Base-by-base conservation (phyloP, 2,113 vertebrate genomes). In the Thamnaconus septentrionalis region DNA sequence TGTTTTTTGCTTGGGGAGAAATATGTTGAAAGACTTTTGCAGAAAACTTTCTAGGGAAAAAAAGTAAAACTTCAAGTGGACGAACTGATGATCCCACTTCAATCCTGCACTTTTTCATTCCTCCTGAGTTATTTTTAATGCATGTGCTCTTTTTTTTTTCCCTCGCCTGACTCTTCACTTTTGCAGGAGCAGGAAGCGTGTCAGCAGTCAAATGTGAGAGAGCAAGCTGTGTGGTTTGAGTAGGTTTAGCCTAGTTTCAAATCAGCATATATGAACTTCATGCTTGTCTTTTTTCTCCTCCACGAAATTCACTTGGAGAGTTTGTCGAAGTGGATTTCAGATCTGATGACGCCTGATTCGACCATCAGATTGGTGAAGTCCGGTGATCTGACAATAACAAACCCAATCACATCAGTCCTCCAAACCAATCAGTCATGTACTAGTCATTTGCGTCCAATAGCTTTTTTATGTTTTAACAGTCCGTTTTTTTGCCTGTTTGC, bases 201-300 rank as follows among this genome's bases (percentile, higher is more conserved):
- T 72, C 83, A 41, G 71, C 59, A 55, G 72, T 64, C 78, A 41
- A 79, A 87, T 56, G 90, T 92, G 91, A 92, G 91, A 64, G 59
- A 59, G 3, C 47, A 56, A 68, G 66, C 73, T 52, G 68, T 69
- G 81, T 83, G 76, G 49, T 83, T 79, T 67, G 63, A 83, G 53
- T 67, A 83, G 69, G 39, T 70, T 71, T 78, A 79, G 69, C 5
- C 53, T 64, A 52, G 61, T 60, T 71, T 76, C 42, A 45, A 64
- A 69, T 68, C 46, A 52, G 31, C 8, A 45, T 9, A 67, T 62
- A 43, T 60, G 47, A 73, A 57, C 3, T 31, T 40, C 18, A 61
- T 57, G 10, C 40, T 8, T 39, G 18, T 31, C 18, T 31, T 31
- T 31, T 31, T 31, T 31, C 18, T 31, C 18, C 18, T 48, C 51